These are phyloP conservation scores for Aythya baeri DNA, from an alignment of 2,113 vertebrate genomes.

Conservation along the genomic window DNA sequence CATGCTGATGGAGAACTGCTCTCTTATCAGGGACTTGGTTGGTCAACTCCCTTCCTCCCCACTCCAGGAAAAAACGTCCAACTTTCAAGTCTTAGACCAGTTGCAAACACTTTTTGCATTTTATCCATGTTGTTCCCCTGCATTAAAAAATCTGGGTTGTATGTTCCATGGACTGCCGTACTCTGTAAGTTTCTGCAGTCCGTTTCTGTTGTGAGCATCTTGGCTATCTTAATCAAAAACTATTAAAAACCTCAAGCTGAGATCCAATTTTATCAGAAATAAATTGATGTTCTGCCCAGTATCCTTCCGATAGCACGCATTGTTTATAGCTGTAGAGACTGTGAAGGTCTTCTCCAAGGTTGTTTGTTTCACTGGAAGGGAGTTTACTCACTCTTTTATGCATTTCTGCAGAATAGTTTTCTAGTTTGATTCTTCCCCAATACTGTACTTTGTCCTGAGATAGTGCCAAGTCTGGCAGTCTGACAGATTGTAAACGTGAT, in stretches of 20 bases:
- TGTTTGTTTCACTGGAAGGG: neutral
- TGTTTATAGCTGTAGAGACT: neutral
- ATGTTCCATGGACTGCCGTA: neutral
- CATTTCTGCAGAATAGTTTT: neutral
- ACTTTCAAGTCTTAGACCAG: neutral
- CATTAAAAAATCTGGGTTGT: neutral
- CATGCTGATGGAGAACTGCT: rapidly evolving
- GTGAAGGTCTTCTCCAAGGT: neutral
- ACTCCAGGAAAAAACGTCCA: neutral
- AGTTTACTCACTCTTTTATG: neutral
- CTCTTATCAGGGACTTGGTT: neutral
- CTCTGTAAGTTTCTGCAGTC: neutral
- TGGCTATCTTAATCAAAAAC: neutral
- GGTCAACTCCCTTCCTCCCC: neutral
- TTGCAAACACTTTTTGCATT: neutral
- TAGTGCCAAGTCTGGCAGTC: neutral
- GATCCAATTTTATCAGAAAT: constrained; percentile 34
- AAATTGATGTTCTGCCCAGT: constrained; percentile 1
- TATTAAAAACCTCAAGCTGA: neutral
- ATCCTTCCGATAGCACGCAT: neutral
- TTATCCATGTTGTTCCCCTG: neutral
- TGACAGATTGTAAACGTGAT: neutral
- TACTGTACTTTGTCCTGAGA: neutral
- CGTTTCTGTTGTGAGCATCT: neutral
- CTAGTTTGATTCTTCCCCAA: neutral